Conservation (phyloP, 2,888 invertebrate species). For the Ochropleura plecta region DNA sequence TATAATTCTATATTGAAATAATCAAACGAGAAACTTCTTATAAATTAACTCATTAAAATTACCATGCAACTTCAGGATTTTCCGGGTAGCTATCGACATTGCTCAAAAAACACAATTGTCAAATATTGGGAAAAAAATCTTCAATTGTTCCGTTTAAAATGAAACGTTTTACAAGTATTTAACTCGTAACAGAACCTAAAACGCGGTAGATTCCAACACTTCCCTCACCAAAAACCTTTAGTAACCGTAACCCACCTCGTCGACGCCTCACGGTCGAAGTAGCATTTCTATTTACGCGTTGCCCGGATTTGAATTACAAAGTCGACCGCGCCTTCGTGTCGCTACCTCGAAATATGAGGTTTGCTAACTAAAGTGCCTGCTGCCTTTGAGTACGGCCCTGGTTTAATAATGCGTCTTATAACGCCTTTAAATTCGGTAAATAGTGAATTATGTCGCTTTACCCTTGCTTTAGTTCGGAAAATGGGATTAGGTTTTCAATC, state of each 20-base stretch:
- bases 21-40: background rate
- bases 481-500: conserved; percentile 30
- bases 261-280: conserved; percentile 12
- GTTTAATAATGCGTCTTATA: conserved; percentile 68
- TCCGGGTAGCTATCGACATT: background rate
- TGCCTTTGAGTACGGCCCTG: conserved; percentile 64
- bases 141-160: background rate
- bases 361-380: conserved; percentile 66
- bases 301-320: conserved; percentile 88
- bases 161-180: background rate
- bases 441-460: conserved; percentile 48
- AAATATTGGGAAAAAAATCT: background rate
- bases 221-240: background rate
- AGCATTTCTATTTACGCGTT: conserved; percentile 63
- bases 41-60: background rate
- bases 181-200: background rate
- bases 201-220: conserved; percentile 4
- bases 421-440: conserved; percentile 58
- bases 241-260: conserved; percentile 15
- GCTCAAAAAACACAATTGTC: background rate
- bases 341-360: conserved; percentile 70
- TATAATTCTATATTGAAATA: background rate
- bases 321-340: conserved; percentile 79
- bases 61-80: background rate
- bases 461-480: conserved; percentile 32